Conservation (phyloP, 2,797 vertebrate species). For the Sparus aurata region DNA sequence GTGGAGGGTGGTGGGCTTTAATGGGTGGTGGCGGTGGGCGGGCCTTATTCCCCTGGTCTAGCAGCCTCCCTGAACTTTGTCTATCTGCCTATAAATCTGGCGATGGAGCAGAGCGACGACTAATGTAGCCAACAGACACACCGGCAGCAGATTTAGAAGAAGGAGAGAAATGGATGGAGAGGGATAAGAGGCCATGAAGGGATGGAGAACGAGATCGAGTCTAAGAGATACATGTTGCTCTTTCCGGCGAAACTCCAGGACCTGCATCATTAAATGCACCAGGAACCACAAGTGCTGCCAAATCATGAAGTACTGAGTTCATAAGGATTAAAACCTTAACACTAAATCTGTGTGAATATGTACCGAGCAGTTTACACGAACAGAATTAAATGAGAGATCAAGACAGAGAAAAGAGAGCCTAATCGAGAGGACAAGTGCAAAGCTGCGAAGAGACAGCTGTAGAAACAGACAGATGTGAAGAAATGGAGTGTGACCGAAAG, state of each 20-base stretch:
- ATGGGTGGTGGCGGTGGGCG: slow-evolving; percentile 38
- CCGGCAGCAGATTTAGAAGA: slow-evolving; percentile 51
- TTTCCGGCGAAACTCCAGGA: background rate
- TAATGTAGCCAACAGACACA: slow-evolving; percentile 76
- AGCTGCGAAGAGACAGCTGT: slow-evolving; percentile 64
- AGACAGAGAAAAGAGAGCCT: slow-evolving; percentile 2
- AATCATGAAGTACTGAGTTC: background rate
- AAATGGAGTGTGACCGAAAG: slow-evolving; percentile 32
- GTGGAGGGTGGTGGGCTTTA: slow-evolving; percentile 44
- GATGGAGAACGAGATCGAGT: background rate
- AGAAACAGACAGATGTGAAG: slow-evolving; percentile 60
- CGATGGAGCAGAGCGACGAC: slow-evolving; percentile 56
- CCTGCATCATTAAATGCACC: background rate
- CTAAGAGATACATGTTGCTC: background rate
- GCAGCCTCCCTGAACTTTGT: slow-evolving; percentile 69
- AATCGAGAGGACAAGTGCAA: slow-evolving; percentile 54
- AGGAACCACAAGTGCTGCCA: background rate
- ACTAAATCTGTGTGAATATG: background rate
- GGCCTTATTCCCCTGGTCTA: slow-evolving; percentile 64
- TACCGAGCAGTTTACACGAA: background rate
- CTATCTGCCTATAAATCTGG: slow-evolving; percentile 77
- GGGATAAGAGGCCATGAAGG: slow-evolving; percentile 8
- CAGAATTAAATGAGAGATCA: slow-evolving; percentile 19
- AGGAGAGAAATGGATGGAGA: slow-evolving; percentile 27
- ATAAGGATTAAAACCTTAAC: background rate